Percentiles rank a stretch among this genome's conserved stretches.
phyloP scores from a whole-genome alignment of 2,888 invertebrate species.

The Limnephilus marmoratus region DNA sequence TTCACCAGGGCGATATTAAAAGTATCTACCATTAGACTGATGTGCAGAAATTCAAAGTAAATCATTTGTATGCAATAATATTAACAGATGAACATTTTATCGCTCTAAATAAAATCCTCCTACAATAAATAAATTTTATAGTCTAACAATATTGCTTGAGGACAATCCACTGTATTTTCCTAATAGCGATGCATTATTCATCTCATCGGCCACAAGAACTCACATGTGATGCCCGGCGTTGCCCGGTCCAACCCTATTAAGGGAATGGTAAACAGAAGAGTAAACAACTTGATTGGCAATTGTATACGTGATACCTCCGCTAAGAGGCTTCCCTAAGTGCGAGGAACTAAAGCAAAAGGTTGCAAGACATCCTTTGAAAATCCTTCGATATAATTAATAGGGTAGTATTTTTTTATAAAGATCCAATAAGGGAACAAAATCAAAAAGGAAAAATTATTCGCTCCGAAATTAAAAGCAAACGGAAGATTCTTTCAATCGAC shows the following conservation, averaged over 20 bases:
- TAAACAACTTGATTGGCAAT: constrained; percentile 28
- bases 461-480: background rate
- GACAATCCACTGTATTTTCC: background rate
- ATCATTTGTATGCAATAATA: too few species aligned
- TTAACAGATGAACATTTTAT: too few species aligned
- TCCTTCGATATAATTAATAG: too few species aligned
- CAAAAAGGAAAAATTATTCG: too few species aligned
- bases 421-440: too few species aligned
- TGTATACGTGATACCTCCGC: constrained; percentile 18
- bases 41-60: too few species aligned
- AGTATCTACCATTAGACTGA: too few species aligned
- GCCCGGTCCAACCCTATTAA: constrained; percentile 12
- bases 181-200: constrained; percentile 15
- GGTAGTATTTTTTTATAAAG: too few species aligned
- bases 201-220: background rate
- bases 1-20: too few species aligned
- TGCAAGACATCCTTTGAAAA: background rate
- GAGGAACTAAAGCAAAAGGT: background rate
- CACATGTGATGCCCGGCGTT: background rate
- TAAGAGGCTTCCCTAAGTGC: background rate
- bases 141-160: background rate
- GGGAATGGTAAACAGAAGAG: constrained; percentile 25
- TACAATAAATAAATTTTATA: background rate
- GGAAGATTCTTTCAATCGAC: background rate
- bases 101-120: too few species aligned